Base-by-base conservation (phyloP, 2,888 invertebrate genomes). In the Clusia tigrina region DNA sequence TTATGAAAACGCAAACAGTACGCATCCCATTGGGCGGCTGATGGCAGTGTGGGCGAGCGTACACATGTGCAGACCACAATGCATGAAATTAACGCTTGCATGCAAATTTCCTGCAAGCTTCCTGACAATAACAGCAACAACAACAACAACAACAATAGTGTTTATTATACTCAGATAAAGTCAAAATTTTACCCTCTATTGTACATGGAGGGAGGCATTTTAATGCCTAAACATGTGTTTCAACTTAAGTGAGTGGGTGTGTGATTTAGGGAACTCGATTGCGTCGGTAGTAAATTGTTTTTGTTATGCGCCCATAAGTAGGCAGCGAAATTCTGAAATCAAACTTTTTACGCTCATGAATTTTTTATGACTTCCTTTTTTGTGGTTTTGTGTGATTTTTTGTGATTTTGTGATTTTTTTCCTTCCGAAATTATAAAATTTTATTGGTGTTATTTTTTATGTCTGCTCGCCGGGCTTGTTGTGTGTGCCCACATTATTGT, bases 391-490 rank as follows among this genome's bases (percentile, higher is more conserved):
- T 37, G 42, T 46, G 32, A 42, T 37, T 38, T 38, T 46, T 18
- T 53, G 38, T 54, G 18, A 15, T 48, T 51, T 54, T 73, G 69
- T 32, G 18, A 15, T 6, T 62, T 74, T 69, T 75, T 77, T 72
- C 74, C 74, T 72, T 74, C 74, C 75, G 75, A 76, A 74, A 74
- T 74, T 74, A 77, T 77, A 71, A 76, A 76, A 74, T 74, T 74
- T 77, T 77, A 74, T 74, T 74, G 76, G 69, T 72, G 77, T 74
- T 74, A 77, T 76, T 42, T 57, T 57, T 56, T 57, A n/a, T 42
- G n/a, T n/a, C 3, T n/a, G n/a, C n/a, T n/a, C n/a, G n/a, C n/a
- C n/a, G n/a, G n/a, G n/a, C 17, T 77, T 78, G 71, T 77, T 72
- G 74, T 73, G 69, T n/a, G 65, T 67, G 64, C 70, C 68, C 65